Conservation (phyloP, 2,888 invertebrate genomes). For the Chrysomela aeneicollis region DNA sequence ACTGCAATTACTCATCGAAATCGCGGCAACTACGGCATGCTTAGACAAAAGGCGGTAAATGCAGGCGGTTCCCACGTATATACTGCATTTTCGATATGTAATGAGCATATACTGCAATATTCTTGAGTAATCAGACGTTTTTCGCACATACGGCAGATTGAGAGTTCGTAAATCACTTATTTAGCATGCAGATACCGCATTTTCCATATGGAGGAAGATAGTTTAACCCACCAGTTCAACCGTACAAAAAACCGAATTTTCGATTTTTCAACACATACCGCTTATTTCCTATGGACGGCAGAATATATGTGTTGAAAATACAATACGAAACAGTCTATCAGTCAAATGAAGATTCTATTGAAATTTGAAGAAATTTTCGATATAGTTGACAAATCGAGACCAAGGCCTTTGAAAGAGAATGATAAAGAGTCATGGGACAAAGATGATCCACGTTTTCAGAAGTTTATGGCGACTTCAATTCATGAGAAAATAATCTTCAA, state of each 20-base stretch:
- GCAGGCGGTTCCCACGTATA: not conserved
- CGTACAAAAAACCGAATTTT: not conserved
- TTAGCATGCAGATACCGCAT: constrained; percentile 12
- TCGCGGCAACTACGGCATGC: constrained; percentile 3
- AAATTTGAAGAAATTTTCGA: too few relatives aligned
- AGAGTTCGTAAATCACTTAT: constrained; percentile 3
- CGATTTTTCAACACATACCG: constrained; percentile 5
- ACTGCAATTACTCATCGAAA: not conserved
- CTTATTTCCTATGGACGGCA: not conserved
- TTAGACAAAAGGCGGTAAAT: constrained; percentile 9
- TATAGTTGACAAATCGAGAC: too few relatives aligned
- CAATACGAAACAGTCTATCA: too few relatives aligned
- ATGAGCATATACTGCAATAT: constrained; percentile 13
- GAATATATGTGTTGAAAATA: too few relatives aligned
- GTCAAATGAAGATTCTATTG: too few relatives aligned
- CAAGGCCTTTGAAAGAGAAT: too few relatives aligned
- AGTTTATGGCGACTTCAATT: too few relatives aligned
- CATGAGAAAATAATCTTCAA: too few relatives aligned
- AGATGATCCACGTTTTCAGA: too few relatives aligned
- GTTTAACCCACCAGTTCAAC: constrained; percentile 8
- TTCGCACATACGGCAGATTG: too few relatives aligned
- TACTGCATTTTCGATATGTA: constrained; percentile 6
- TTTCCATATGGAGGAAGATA: not conserved
- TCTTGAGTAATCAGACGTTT: constrained; percentile 1
- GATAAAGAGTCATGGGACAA: too few relatives aligned